A percentile compares a stretch with the other conserved stretches of the same genome.
Evolutionary conservation across 1,140 invertebrate species (phyloP).

Genomic region (Sarcophaga peregrina): DNA sequence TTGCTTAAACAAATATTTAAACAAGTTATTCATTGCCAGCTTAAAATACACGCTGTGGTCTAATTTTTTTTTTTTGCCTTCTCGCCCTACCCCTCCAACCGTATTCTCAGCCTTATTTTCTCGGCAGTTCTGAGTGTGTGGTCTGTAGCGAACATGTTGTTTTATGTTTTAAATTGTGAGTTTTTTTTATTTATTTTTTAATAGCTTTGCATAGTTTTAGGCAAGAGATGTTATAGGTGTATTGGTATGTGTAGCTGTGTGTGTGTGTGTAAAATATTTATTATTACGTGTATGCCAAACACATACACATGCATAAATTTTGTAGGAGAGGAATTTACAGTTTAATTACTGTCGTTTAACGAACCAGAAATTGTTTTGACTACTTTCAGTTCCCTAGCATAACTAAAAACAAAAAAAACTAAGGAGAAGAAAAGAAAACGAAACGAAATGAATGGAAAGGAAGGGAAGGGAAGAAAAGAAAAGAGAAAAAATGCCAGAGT

Average conservation of each 20-base stretch:
- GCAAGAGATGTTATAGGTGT: slow-evolving; percentile 36
- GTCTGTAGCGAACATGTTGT: slow-evolving; percentile 46
- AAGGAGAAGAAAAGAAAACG: not conserved
- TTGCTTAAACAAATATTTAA: slow-evolving; percentile 53
- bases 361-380: slow-evolving; percentile 40
- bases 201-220: slow-evolving; percentile 43
- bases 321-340: slow-evolving; percentile 17
- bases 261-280: not conserved
- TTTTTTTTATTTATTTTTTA: not conserved
- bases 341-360: slow-evolving; percentile 40
- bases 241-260: not conserved
- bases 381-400: not conserved
- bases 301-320: not conserved
- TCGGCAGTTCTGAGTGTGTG: not conserved
- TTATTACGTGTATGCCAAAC: not conserved
- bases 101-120: not conserved
- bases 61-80: slow-evolving; percentile 43
- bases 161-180: slow-evolving; percentile 1
- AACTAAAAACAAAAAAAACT: not conserved
- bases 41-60: not conserved
- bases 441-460: not conserved
- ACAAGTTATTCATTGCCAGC: slow-evolving; percentile 55
- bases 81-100: not conserved
- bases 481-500: no score
- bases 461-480: no score